These are phyloP conservation scores for Myrmecobius fasciatus DNA, from an alignment of 2,113 vertebrate genomes.

Conservation along the genomic window DNA sequence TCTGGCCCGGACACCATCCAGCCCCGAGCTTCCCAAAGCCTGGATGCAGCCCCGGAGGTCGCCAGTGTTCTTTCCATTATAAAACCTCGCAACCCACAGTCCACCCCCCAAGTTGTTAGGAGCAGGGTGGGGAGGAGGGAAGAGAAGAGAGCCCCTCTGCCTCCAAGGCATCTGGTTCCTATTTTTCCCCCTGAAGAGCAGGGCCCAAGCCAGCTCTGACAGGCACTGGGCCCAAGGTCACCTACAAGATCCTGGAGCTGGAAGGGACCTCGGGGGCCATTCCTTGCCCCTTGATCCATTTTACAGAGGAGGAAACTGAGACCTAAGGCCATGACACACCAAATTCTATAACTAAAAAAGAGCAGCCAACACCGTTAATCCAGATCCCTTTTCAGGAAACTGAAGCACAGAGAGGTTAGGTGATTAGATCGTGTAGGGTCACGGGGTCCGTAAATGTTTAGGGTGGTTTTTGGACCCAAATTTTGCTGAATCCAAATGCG, in stretches of 20 bases:
- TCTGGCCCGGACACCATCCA: constrained; percentile 83
- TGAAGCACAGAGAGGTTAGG: not conserved
- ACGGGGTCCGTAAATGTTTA: not conserved
- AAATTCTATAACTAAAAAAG: not conserved
- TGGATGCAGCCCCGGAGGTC: constrained; percentile 87
- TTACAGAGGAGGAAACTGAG: not conserved
- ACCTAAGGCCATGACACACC: not conserved
- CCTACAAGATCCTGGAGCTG: not conserved
- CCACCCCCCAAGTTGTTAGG: not conserved
- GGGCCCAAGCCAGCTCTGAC: not conserved
- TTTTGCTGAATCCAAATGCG: not conserved
- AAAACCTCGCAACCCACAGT: constrained; percentile 69
- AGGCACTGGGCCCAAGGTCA: not conserved
- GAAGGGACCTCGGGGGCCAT: no score
- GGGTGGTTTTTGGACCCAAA: not conserved
- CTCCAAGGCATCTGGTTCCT: not conserved
- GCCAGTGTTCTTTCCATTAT: constrained; percentile 67
- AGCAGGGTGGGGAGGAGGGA: not conserved
- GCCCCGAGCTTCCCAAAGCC: constrained; percentile 86
- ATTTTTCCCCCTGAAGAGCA: not conserved
- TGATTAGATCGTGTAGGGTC: not conserved
- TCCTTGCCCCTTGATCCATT: not conserved
- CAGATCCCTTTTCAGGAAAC: not conserved
- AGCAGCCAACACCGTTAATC: not conserved
- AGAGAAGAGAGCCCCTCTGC: not conserved